A percentile compares a stretch with the other conserved stretches of the same genome.
These are phyloP conservation scores for Ernsta delagoae DNA, from an alignment of 2,888 invertebrate genomes.

Conservation along the genomic window DNA sequence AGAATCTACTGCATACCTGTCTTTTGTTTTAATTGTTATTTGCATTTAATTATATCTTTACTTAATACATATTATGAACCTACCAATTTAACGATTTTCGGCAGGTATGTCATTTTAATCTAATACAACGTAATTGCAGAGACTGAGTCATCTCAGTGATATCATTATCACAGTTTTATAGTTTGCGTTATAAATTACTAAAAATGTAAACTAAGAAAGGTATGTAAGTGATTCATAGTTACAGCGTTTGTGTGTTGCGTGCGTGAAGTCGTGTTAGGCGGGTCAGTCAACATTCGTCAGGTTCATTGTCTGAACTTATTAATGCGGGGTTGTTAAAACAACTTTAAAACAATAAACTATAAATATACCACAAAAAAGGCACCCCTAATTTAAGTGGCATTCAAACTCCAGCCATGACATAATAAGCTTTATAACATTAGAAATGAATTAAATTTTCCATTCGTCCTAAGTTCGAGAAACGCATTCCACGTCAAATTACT, in stretches of 20 bases:
- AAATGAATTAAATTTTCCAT: constrained; percentile 46
- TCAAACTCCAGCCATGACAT: constrained; percentile 45
- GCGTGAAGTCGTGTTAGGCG: constrained; percentile 57
- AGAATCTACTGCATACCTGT: background rate
- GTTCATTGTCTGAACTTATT: constrained; percentile 70
- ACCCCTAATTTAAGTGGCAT: constrained; percentile 63
- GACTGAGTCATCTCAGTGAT: constrained; percentile 46
- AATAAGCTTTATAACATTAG: constrained; percentile 44
- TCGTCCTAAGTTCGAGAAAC: constrained; percentile 46
- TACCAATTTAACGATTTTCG: background rate
- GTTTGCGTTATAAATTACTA: constrained; percentile 45
- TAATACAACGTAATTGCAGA: background rate
- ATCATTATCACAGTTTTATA: constrained; percentile 57
- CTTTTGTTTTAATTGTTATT: background rate
- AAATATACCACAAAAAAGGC: constrained; percentile 57
- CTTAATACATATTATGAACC: no score
- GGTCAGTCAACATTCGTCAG: constrained; percentile 71
- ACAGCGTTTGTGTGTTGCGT: constrained; percentile 41
- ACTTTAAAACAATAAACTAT: constrained; percentile 69
- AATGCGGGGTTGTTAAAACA: constrained; percentile 63
- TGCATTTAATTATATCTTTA: no score
- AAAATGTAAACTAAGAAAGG: constrained; percentile 54
- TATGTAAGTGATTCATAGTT: constrained; percentile 65
- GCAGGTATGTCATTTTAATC: background rate
- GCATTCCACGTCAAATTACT: constrained; percentile 45